These are phyloP conservation scores for Anguilla rostrata DNA, from an alignment of 2,113 vertebrate genomes.

Conservation along the genomic window DNA sequence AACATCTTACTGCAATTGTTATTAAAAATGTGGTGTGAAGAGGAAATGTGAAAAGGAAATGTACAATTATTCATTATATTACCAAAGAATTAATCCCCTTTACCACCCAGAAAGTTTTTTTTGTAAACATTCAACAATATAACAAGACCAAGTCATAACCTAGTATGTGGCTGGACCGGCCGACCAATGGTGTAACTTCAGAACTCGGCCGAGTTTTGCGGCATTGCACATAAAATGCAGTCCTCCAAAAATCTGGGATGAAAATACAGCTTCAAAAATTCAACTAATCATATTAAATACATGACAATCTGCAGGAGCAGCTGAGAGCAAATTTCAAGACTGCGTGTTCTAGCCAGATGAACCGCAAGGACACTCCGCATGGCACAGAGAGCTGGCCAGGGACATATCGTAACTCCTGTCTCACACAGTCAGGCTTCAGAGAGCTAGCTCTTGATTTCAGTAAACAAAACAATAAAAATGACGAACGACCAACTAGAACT, in stretches of 20 bases:
- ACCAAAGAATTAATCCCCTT: not conserved
- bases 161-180: too few species aligned
- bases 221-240: not conserved
- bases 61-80: not conserved
- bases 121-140: not conserved
- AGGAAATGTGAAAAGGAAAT: not conserved
- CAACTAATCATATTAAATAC: not conserved
- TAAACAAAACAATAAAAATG: constrained; percentile 2
- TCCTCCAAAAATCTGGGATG: not conserved
- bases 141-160: not conserved
- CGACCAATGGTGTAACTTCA: too few species aligned
- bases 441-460: not conserved
- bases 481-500: not conserved
- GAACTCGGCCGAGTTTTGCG: not conserved
- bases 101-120: not conserved
- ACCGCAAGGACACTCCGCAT: not conserved
- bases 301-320: not conserved
- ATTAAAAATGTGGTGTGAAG: constrained; percentile 43
- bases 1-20: constrained; percentile 37
- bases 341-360: not conserved
- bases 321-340: not conserved
- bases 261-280: not conserved
- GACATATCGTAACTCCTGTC: not conserved
- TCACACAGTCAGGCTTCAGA: not conserved
- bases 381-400: not conserved